Conservation (phyloP, 2,797 vertebrate genomes). For the Adrianichthys oophorus region DNA sequence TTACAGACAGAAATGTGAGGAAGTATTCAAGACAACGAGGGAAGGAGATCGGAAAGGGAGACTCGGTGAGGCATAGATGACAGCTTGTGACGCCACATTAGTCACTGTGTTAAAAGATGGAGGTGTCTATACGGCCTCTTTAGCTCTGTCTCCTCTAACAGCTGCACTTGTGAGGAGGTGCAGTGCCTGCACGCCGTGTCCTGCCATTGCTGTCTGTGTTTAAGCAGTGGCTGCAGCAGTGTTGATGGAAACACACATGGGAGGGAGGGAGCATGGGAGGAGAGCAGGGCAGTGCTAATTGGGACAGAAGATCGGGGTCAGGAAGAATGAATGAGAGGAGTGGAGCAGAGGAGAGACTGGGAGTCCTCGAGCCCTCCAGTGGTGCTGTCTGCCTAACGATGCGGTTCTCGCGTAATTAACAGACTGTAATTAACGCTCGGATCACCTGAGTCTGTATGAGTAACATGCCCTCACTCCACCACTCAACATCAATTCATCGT, state of each 20-base stretch:
- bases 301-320: conserved; percentile 79
- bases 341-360: conserved; percentile 53
- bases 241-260: conserved; percentile 65
- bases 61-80: conserved; percentile 66
- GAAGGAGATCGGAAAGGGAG: conserved; percentile 40
- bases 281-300: conserved; percentile 70
- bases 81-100: conserved; percentile 74
- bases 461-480: conserved; percentile 49
- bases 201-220: conserved; percentile 51
- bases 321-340: conserved; percentile 47
- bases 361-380: conserved; percentile 68
- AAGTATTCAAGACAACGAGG: conserved; percentile 53
- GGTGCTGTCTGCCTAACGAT: conserved; percentile 73
- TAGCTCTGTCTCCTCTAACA: conserved; percentile 67
- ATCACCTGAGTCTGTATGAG: conserved; percentile 69
- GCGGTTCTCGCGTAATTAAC: conserved; percentile 75
- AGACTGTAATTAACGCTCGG: conserved; percentile 76
- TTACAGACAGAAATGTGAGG: conserved; percentile 54
- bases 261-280: conserved; percentile 10
- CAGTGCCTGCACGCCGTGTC: conserved; percentile 20
- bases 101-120: conserved; percentile 67
- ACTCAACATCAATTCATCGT: conserved; percentile 30
- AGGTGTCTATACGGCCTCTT: conserved; percentile 68
- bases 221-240: conserved; percentile 63
- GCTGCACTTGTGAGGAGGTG: conserved; percentile 35